Evolutionary conservation across 2,113 vertebrate genomes (phyloP), one percentile per base, ranked within the genome.

Genomic region (Salvelinus alpinus): DNA sequence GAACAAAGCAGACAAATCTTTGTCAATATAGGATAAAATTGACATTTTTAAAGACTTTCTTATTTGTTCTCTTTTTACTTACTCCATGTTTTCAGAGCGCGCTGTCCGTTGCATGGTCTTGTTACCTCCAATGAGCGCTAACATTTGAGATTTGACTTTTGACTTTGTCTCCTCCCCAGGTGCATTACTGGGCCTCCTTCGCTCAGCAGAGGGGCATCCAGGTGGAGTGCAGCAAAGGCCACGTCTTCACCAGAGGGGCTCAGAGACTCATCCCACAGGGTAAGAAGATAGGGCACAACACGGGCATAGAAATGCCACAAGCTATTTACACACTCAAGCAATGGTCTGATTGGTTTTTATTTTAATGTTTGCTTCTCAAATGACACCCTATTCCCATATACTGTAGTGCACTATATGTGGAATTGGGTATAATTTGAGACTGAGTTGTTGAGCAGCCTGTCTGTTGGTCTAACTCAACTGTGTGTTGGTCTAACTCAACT

Each of bases 171-270:
- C 70, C 16, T 72, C 75, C 16, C 0, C 81, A 99, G 98, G 96
- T 99, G 60, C 96, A 97, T 89, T 99, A 99, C 76, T 99, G 97
- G 98, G 98, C 98, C 16, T 99, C 98, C 22, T 99, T 99, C 59
- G 98, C 98, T 27, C 97, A 99, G 92, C 98, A 99, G 78, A 94
- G 97, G 12, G 98, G 98, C 0, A 92, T 99, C 84, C 97, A 99
- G 85, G 92, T 99, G 84, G 96, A 98, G 71, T 99, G 98, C 73
- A 95, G 91, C 80, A 96, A 96, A 79, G 98, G 97, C 1, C 96
- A 98, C 48, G 92, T 99, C 83, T 99, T 98, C 84, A 97, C 96
- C 75, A 94, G 95, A 0, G 97, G 97, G 60, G 94, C 96, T 13
- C 98, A 99, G 88, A 95, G 97, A 62, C 96, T 99, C 62, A 97